A percentile compares a stretch with the other conserved stretches of the same genome.
These are phyloP conservation scores for Channa striata DNA, from an alignment of 2,797 vertebrate genomes.

Conservation along the genomic window DNA sequence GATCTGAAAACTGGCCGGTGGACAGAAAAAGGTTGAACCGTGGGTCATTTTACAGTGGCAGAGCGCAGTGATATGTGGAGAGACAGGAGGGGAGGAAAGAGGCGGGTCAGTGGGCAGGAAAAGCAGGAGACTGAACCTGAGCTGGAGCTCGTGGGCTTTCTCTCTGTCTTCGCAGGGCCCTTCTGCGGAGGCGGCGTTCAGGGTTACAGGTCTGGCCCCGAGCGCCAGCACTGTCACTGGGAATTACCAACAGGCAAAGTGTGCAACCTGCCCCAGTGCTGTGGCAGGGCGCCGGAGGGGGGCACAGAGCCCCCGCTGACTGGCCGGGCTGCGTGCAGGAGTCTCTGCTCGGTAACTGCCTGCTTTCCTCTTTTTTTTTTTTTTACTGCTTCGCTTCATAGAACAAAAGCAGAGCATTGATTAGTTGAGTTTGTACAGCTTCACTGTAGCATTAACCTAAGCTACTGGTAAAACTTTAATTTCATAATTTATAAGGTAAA, in stretches of 20 bases:
- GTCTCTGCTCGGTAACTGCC: slow-evolving; percentile 32
- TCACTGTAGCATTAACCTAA: slow-evolving; percentile 11
- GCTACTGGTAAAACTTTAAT: slow-evolving; percentile 16
- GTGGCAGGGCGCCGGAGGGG: slow-evolving; percentile 58
- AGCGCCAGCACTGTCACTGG: slow-evolving; percentile 72
- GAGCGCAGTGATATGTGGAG: background rate
- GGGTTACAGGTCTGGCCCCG: slow-evolving; percentile 72
- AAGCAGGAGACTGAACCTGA: slow-evolving; percentile 37
- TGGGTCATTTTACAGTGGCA: slow-evolving; percentile 41
- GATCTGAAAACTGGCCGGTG: slow-evolving; percentile 45
- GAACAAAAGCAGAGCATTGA: slow-evolving; percentile 24
- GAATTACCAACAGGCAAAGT: slow-evolving; percentile 74
- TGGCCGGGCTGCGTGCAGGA: slow-evolving; percentile 53
- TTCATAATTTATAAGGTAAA: too few relatives aligned
- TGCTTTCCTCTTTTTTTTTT: slow-evolving; percentile 9
- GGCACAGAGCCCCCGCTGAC: slow-evolving; percentile 28
- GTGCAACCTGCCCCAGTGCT: slow-evolving; percentile 71
- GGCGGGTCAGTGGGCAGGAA: background rate
- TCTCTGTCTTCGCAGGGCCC: slow-evolving; percentile 60
- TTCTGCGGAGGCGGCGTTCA: slow-evolving; percentile 63
- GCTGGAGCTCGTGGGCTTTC: slow-evolving; percentile 49
- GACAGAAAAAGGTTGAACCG: slow-evolving; percentile 47
- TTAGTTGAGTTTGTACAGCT: slow-evolving; percentile 30
- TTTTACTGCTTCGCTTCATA: slow-evolving; percentile 11
- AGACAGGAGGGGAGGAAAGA: slow-evolving; percentile 1